Percentiles rank a stretch among this genome's conserved stretches.
phyloP scores from a whole-genome alignment of 2,888 invertebrate species.

The Cephus nigrinus region DNA sequence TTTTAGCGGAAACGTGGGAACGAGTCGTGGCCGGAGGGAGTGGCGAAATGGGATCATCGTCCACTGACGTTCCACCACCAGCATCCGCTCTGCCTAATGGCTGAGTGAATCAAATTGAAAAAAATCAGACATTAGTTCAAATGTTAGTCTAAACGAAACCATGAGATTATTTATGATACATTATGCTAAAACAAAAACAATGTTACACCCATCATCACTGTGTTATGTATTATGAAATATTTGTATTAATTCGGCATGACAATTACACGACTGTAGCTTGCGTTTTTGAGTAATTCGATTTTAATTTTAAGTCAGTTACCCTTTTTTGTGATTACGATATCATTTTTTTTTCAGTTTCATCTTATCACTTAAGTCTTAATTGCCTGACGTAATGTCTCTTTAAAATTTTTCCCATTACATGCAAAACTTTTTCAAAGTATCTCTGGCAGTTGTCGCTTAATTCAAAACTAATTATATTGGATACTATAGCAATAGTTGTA shows the following conservation, averaged over 20 bases:
- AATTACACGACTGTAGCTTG: background rate
- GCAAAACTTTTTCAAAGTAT: background rate
- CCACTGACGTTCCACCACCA: conserved; percentile 57
- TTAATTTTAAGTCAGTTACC: background rate
- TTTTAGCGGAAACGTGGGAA: conserved; percentile 9
- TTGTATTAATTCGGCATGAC: background rate
- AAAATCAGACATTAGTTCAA: conserved; percentile 32
- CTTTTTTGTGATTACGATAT: background rate
- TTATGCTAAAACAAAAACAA: background rate
- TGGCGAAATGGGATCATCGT: conserved; percentile 46
- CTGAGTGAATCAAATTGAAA: conserved; percentile 49
- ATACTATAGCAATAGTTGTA: background rate
- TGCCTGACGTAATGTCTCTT: background rate
- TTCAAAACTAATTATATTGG: background rate
- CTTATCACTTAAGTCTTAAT: background rate
- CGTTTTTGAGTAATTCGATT: background rate
- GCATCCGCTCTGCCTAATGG: conserved; percentile 49
- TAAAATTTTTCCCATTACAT: background rate
- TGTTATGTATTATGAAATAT: background rate
- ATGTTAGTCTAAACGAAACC: conserved; percentile 9
- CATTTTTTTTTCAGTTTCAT: background rate
- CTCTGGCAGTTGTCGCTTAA: background rate
- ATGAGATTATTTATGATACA: conserved; percentile 5
- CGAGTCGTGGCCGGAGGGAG: conserved; percentile 32
- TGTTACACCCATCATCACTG: background rate